These are phyloP conservation scores for Paracanthobrama guichenoti DNA, from an alignment of 2,113 vertebrate species.

Conservation along the genomic window DNA sequence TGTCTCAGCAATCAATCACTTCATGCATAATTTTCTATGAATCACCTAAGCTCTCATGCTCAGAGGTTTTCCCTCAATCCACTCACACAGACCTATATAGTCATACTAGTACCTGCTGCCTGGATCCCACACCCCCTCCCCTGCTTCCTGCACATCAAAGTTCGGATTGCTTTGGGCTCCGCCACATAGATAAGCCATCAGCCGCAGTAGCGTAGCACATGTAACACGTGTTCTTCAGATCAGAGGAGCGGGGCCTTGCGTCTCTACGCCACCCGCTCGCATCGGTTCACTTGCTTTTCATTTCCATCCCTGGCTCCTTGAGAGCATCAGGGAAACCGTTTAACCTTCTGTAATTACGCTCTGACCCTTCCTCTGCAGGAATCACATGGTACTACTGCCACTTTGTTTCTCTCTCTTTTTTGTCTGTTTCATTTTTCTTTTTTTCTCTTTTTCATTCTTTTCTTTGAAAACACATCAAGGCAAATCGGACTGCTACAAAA, in stretches of 20 bases:
- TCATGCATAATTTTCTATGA: constrained; percentile 22
- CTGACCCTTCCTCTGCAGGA: constrained; percentile 64
- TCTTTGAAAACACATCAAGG: constrained; percentile 71
- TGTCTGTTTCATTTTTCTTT: constrained; percentile 52
- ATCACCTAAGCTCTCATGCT: constrained; percentile 22
- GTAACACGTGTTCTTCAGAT: constrained; percentile 51
- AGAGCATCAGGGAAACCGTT: constrained; percentile 65
- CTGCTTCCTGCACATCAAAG: constrained; percentile 53
- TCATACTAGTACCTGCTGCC: background rate
- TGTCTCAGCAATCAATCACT: constrained; percentile 23
- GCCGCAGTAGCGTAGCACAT: constrained; percentile 42
- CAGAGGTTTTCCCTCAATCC: constrained; percentile 3
- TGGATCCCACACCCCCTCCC: background rate
- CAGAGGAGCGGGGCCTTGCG: constrained; percentile 47
- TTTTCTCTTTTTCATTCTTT: constrained; percentile 42
- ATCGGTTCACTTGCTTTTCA: constrained; percentile 55
- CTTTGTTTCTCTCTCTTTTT: constrained; percentile 50
- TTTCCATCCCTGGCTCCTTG: constrained; percentile 61
- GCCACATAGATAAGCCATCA: constrained; percentile 56
- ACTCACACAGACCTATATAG: constrained; percentile 19
- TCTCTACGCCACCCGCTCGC: constrained; percentile 51
- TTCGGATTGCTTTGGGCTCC: constrained; percentile 56
- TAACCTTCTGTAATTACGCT: constrained; percentile 73
- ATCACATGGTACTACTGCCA: constrained; percentile 56
- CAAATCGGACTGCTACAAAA: constrained; percentile 60